Evolutionary conservation across 1,140 invertebrate species (phyloP).

Genomic region (Cyrtorhinus lividipennis): DNA sequence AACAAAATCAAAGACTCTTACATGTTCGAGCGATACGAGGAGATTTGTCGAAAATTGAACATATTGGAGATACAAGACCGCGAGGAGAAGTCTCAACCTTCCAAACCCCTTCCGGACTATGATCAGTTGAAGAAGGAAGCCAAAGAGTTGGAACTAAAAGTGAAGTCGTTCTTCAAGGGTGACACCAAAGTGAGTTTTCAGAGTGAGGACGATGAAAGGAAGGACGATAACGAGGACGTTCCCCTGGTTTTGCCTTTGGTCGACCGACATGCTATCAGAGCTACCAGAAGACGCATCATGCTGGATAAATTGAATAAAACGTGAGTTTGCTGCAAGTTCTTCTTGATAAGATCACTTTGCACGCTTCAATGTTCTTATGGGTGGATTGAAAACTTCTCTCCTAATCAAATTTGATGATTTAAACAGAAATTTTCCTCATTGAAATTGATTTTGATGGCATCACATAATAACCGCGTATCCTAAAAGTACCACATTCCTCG

Average conservation of each 20-base stretch:
- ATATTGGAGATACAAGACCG: conserved; percentile 20
- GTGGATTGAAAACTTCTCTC: no score
- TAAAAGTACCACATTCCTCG: no score
- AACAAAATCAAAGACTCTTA: conserved; percentile 9
- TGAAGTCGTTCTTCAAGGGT: conserved; percentile 37
- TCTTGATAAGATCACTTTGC: no score
- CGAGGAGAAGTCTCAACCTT: conserved; percentile 27
- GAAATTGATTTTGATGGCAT: no score
- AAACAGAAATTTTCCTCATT: no score
- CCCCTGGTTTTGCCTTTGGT: conserved; percentile 33
- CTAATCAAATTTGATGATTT: no score
- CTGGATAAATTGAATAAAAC: conserved; percentile 38
- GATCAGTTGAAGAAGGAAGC: conserved; percentile 39
- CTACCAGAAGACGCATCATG: conserved; percentile 38
- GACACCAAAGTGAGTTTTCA: conserved; percentile 24
- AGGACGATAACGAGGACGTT: background rate
- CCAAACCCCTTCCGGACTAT: conserved; percentile 41
- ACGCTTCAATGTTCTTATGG: no score
- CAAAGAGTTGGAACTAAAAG: conserved; percentile 38
- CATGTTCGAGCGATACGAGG: conserved; percentile 34
- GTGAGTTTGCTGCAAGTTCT: no score
- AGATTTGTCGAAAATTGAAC: conserved; percentile 36
- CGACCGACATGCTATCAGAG: conserved; percentile 39
- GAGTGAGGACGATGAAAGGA: conserved; percentile 27
- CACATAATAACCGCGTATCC: no score